Evolutionary conservation across 1,140 invertebrate species (phyloP).

Genomic region (Megathymus violae): DNA sequence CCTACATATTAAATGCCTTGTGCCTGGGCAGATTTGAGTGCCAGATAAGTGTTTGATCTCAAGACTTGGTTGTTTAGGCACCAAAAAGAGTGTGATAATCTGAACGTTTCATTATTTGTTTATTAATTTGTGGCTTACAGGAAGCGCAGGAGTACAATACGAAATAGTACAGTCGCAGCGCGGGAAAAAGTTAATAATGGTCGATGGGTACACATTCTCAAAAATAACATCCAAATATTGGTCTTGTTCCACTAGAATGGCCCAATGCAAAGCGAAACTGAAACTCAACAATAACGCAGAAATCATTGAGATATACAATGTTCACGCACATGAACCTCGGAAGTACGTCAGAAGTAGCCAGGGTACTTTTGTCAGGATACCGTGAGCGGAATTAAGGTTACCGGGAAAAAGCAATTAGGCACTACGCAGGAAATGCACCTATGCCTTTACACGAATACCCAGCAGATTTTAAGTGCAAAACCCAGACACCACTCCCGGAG

Average conservation of each 20-base stretch:
- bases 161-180: slow-evolving; percentile 43
- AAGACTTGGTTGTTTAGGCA: too few relatives aligned
- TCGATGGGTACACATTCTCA: slow-evolving; percentile 47
- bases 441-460: too few relatives aligned
- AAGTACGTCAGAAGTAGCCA: slow-evolving; percentile 24
- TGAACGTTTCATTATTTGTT: too few relatives aligned
- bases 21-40: too few relatives aligned
- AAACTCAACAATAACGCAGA: slow-evolving; percentile 26
- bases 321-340: slow-evolving; percentile 35
- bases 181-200: slow-evolving; percentile 38
- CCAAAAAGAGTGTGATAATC: too few relatives aligned
- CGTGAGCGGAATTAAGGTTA: too few relatives aligned
- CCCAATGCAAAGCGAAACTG: slow-evolving; percentile 39
- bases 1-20: too few relatives aligned
- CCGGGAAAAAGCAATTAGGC: too few relatives aligned
- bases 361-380: slow-evolving; percentile 22
- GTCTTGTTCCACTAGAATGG: slow-evolving; percentile 35
- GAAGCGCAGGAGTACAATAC: slow-evolving; percentile 26
- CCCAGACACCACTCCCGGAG: too few relatives aligned
- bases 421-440: too few relatives aligned
- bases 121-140: not conserved
- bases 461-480: too few relatives aligned
- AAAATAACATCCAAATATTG: slow-evolving; percentile 18
- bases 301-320: slow-evolving; percentile 34
- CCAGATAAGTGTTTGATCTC: too few relatives aligned